Base-by-base conservation (phyloP, 2,113 vertebrate genomes). In the Leucopsar rothschildi region DNA sequence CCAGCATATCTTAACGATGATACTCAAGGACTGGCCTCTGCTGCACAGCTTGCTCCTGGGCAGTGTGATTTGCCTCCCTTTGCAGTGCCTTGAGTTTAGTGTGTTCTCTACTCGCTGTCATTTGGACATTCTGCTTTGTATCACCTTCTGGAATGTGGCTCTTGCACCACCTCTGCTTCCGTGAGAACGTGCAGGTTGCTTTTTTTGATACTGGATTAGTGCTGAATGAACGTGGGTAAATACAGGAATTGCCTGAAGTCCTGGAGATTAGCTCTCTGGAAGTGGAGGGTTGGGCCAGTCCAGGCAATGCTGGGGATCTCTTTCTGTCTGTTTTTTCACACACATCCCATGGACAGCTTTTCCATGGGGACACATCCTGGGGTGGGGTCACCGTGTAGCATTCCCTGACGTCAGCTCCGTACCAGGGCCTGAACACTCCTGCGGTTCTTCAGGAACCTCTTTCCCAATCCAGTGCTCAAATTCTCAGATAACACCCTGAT, bases 191-290 rank as follows among this genome's bases (percentile, higher is more conserved):
- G 2, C 4, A 9, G 44, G 86, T 88, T 92, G 75, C 45, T 35
- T 66, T 75, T 84, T 60, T 57, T 69, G 28, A 7, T 61, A 2
- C 25, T 24, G 76, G 72, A 75, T 95, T 96, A 95, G 77, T 42
- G 49, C 53, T 42, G 88, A 80, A 40, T 59, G 49, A 89, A 42
- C 0, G 0, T 0, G 0, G 33, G 69, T 76, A 79, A 65, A 92
- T 69, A 45, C 73, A 91, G 85, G 91, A 95, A 91, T 90, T 75
- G 90, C 95, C 93, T 86, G 15, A 53, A 90, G 86, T 92, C 77
- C 61, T 88, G 49, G 53, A 84, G 88, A 75, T 94, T 23, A 94
- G 49, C 49, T 78, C 65, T 83, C 53, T 88, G 72, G 65, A 56
- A 94, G 76, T 27, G 66, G 66, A 88, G 78, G 78, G 66, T 64